Evolutionary conservation across 2,113 vertebrate species (phyloP).

Genomic region (Acanthochromis polyacanthus): DNA sequence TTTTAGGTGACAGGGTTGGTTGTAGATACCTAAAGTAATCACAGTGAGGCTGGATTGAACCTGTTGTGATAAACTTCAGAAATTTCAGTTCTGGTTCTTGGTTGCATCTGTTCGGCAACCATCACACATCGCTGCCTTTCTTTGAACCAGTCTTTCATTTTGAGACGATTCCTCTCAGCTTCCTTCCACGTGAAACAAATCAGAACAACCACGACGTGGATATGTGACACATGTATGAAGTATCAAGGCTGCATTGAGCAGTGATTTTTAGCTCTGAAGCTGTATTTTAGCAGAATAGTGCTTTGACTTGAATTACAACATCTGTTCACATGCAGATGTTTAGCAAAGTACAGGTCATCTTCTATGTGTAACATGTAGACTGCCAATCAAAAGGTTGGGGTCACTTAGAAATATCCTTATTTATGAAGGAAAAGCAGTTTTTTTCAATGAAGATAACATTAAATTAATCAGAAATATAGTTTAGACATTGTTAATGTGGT

Average conservation of each 20-base stretch:
- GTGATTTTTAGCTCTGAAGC: not conserved
- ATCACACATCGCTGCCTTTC: slow-evolving; percentile 6
- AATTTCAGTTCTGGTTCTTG: not conserved
- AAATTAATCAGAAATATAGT: too few species aligned
- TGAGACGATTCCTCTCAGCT: not conserved
- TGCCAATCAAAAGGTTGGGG: too few species aligned
- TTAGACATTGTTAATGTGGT: too few species aligned
- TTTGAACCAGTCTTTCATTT: slow-evolving; percentile 5
- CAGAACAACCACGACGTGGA: not conserved
- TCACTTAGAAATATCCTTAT: too few species aligned
- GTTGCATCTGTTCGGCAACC: not conserved
- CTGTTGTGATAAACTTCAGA: not conserved
- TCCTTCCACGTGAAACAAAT: not conserved
- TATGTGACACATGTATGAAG: not conserved
- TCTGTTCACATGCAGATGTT: not conserved
- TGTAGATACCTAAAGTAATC: not conserved
- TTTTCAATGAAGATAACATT: too few species aligned
- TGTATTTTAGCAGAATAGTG: not conserved
- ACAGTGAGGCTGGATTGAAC: not conserved
- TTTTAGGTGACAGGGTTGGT: too few species aligned
- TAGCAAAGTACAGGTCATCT: not conserved
- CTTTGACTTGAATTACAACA: not conserved
- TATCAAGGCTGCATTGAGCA: not conserved
- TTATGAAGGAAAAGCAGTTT: too few species aligned
- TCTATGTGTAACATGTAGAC: not conserved